Base-by-base conservation (phyloP, 2,888 invertebrate species). In the Tachina lurida region DNA sequence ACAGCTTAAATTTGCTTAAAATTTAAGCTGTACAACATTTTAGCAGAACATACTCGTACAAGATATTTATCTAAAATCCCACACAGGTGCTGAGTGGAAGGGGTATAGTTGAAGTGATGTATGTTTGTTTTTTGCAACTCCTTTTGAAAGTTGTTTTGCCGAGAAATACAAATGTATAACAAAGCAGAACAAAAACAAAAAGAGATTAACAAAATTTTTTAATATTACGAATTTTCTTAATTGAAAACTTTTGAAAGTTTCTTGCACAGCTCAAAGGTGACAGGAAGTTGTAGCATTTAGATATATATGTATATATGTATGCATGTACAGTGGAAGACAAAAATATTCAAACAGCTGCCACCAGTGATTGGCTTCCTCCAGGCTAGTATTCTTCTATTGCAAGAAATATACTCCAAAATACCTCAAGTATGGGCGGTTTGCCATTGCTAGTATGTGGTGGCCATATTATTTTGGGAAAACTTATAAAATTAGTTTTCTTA, bases 201-300 rank as follows among this genome's bases (percentile, higher is more conserved):
- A 65, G 52, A 5, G 62, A 54, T 45, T 7, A 54, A 7, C 1
- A 74, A 81, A 81, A 49, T 60, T 58, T 56, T 79, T 79, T 56
- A 43, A 49, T 13, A 19, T 15, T 47, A 68, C 17, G 39, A 49
- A 52, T 68, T 62, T 68, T 62, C 58, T 76, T 76, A 58, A 82
- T 71, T 82, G 65, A 58, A 77, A 83, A 73, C 60, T 71, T 83
- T 71, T 76, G 31, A n/a, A 39, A 52, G 43, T 75, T n/a, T 10
- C 54, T 19, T 43, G 39, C 10, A 43, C 10, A 31, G 41, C 54
- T 56, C 1, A 67, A 22, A 68, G 54, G 54, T 75, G 82, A 65
- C 71, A 82, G 70, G 68, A 82, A 70, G 70, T 76, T 75, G 15
- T 63, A 62, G 62, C 19, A 70, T 75, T 70, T 70, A 31, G 31